Evolutionary conservation across 2,113 vertebrate genomes (phyloP).

Genomic region (Semicossyphus pulcher): DNA sequence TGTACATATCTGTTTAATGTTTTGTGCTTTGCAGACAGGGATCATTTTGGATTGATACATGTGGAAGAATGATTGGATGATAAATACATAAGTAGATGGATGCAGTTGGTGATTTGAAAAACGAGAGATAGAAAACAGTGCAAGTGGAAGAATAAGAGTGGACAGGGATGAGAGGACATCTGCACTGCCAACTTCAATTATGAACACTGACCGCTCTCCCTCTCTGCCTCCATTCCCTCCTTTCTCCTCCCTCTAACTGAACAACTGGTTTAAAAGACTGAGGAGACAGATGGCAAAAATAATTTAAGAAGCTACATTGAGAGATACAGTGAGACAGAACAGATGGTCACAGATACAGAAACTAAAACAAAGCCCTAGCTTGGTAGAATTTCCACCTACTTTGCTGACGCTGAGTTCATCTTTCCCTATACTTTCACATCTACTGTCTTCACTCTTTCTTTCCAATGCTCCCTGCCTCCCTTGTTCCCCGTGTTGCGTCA

Average conservation of each 20-base stretch:
- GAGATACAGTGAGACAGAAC: slow-evolving; percentile 17
- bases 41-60: background rate
- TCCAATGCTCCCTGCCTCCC: slow-evolving; percentile 20
- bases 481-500: slow-evolving; percentile 48
- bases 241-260: slow-evolving; percentile 34
- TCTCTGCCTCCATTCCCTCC: slow-evolving; percentile 9
- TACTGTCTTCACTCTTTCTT: slow-evolving; percentile 38
- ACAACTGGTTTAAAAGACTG: slow-evolving; percentile 41
- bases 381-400: slow-evolving; percentile 31
- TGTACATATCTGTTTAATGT: background rate
- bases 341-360: slow-evolving; percentile 46
- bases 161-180: slow-evolving; percentile 58
- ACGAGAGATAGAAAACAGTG: slow-evolving; percentile 30
- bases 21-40: background rate
- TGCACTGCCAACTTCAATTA: slow-evolving; percentile 72
- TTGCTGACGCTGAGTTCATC: slow-evolving; percentile 32
- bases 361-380: slow-evolving; percentile 33
- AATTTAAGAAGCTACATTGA: slow-evolving; percentile 4
- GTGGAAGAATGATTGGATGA: background rate
- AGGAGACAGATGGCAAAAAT: slow-evolving; percentile 56
- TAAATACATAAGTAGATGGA: slow-evolving; percentile 9
- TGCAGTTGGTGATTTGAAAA: slow-evolving; percentile 20
- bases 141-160: slow-evolving; percentile 50
- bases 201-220: slow-evolving; percentile 55
- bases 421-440: slow-evolving; percentile 33